phyloP scores from a whole-genome alignment of 2,888 invertebrate genomes.

The Nowickia ferox region DNA sequence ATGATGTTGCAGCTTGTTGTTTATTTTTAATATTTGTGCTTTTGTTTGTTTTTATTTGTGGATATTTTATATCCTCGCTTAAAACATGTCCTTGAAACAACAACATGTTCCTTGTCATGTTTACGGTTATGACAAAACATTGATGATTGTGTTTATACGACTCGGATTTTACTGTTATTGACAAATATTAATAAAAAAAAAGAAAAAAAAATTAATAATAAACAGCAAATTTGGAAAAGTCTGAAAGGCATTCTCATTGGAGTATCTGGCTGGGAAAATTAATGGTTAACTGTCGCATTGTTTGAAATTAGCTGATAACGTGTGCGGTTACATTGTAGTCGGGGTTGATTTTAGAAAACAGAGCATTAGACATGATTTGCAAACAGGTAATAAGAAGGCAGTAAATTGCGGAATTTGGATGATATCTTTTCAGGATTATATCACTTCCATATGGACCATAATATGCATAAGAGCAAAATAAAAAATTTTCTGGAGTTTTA shows the following conservation, averaged over 20 bases:
- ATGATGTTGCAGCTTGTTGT: constrained; percentile 58
- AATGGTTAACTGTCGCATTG: not conserved
- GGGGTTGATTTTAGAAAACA: no score
- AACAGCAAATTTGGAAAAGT: not conserved
- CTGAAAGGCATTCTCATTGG: not conserved
- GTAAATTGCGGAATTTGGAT: no score
- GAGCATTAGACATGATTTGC: no score
- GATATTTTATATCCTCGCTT: constrained; percentile 66
- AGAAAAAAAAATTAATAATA: not conserved
- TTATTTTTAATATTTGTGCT: constrained; percentile 40
- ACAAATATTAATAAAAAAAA: constrained; percentile 36
- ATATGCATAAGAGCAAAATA: no score
- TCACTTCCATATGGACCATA: no score
- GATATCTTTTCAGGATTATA: no score
- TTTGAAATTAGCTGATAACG: no score
- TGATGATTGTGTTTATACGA: constrained; percentile 42
- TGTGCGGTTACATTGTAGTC: no score
- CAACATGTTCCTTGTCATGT: constrained; percentile 13
- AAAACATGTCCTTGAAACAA: constrained; percentile 34
- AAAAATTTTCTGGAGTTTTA: no score
- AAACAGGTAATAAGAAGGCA: no score
- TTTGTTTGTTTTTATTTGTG: constrained; percentile 53
- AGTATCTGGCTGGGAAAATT: not conserved
- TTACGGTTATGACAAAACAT: constrained; percentile 21
- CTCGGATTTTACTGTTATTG: constrained; percentile 45